A percentile compares a stretch with the other conserved stretches of the same genome.
These are phyloP conservation scores for Furcula furcula DNA, from an alignment of 2,888 invertebrate species.

Conservation along the genomic window DNA sequence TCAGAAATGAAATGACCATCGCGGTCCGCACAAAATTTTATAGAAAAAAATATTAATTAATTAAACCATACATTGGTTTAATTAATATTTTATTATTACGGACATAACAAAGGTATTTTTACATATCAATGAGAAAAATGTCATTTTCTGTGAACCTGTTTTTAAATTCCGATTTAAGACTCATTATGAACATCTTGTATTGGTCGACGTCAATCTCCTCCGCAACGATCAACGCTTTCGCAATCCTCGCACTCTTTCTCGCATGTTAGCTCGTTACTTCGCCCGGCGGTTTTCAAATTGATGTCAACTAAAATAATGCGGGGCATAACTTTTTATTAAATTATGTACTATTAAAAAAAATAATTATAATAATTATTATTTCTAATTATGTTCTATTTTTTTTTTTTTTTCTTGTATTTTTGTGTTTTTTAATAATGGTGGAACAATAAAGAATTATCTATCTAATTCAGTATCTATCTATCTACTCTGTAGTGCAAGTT, in stretches of 20 bases:
- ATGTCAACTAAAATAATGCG: too few relatives aligned
- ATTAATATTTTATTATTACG: not conserved
- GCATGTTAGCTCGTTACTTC: too few relatives aligned
- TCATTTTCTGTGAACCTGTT: conserved; percentile 17
- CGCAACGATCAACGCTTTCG: not conserved
- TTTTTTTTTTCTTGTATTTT: too few relatives aligned
- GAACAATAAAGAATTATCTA: too few relatives aligned
- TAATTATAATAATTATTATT: too few relatives aligned
- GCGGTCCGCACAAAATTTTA: too few relatives aligned
- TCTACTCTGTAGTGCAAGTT: not conserved
- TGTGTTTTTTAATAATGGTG: too few relatives aligned
- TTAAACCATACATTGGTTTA: not conserved
- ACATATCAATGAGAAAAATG: too few relatives aligned
- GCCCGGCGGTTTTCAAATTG: too few relatives aligned
- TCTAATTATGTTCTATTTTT: too few relatives aligned
- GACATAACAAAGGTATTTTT: not conserved
- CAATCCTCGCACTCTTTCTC: not conserved
- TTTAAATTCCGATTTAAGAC: conserved; percentile 10
- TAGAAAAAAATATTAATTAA: not conserved
- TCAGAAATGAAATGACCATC: not conserved
- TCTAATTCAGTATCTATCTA: too few relatives aligned
- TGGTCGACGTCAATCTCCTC: conserved; percentile 17
- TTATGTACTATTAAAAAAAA: too few relatives aligned
- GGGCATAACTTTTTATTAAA: not conserved
- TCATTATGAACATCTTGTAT: conserved; percentile 18